Evolutionary conservation across 2,113 vertebrate genomes (phyloP), one percentile per base, ranked within the genome.

Genomic region (Macquaria ambigua): DNA sequence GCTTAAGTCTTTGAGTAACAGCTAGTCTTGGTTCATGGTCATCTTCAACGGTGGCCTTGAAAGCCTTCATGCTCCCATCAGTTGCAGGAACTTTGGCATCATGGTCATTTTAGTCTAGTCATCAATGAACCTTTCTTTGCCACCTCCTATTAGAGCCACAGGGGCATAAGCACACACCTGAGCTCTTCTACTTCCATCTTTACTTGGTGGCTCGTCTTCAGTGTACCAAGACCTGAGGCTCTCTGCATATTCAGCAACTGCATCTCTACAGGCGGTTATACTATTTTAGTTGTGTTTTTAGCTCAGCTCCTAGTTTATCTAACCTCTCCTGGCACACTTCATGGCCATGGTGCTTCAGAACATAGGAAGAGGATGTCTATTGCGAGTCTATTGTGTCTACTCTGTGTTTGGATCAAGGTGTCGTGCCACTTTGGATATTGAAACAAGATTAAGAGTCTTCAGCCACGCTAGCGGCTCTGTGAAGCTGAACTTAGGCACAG

Each of bases 1-100:
- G 10, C 7, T 0, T 0, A 28, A 34, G 61, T 78, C 69, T 72
- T 41, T 71, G 50, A 23, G 56, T 34, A 23, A 66, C 53, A 46
- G 55, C 46, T 84, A 70, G 59, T 82, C 43, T 25, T 61, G 10
- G 62, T 71, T 71, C 39, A 76, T 37, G 56, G 63, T 83, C 63
- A 43, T 68, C 34, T 77, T 69, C 3, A 56, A 18, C 16, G 8
- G 21, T 46, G 70, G 41, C n/a, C 39, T 68, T 78, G 28, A 37
- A 69, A 28, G 39, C 21, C 11, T 48, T 48, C 6, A 39, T 37
- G 15, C 14, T 74, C 50, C 48, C 28, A 20, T 81, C 74, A 82
- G 21, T 61, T 73, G 62, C 69, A 66, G 64, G 46, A 79, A 56
- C 18, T 28, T 46, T 53, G 62, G 48, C 53, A 62, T 59, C 34